Evolutionary conservation across 2,888 invertebrate genomes (phyloP), one percentile per base, ranked within the genome.

Genomic region (Latrodectus hesperus): DNA sequence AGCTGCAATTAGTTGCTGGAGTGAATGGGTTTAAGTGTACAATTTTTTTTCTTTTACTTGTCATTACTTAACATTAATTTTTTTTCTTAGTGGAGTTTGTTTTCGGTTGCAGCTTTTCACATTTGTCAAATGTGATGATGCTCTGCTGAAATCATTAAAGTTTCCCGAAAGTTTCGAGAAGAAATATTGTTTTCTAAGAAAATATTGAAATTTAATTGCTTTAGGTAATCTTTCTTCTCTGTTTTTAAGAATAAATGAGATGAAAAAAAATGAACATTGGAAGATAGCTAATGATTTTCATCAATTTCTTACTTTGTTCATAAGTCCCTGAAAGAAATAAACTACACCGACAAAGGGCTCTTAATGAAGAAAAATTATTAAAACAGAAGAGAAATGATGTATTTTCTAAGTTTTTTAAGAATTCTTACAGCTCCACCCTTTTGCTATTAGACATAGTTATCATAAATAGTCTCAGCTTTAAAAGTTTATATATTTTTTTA

Each of bases 91-190:
- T 64, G 49, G 38, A 38, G 60, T 84, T 78, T 74, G 79, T 80
- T 79, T 72, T 85, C 74, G 79, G 38, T 79, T n/a, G 49, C 64
- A 74, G 79, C 70, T 80, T 85, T 80, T 79, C 79, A 16, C 85
- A 85, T 85, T 85, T 85, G 85, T 85, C 85, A 85, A 75, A 52
- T 22, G 26, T 79, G 79, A 74, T 75, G 85, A 85, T 70, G 85
- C 79, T 64, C 38, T 49, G n/a, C 17, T 49, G 60, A 75, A 75
- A 70, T 68, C 75, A 82, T 82, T 82, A 82, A 71, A 79, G 79
- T 71, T 71, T 68, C 14, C 38, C 38, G 11, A 67, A 72, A 80
- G 80, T 81, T 74, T n/a, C 14, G 60, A 16, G 60, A 75, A 74
- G 75, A 75, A 75, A 53, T 67, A 68, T 82, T 81, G 60, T 22